Conservation (phyloP, 2,888 invertebrate genomes). For the Aricia artaxerxes region DNA sequence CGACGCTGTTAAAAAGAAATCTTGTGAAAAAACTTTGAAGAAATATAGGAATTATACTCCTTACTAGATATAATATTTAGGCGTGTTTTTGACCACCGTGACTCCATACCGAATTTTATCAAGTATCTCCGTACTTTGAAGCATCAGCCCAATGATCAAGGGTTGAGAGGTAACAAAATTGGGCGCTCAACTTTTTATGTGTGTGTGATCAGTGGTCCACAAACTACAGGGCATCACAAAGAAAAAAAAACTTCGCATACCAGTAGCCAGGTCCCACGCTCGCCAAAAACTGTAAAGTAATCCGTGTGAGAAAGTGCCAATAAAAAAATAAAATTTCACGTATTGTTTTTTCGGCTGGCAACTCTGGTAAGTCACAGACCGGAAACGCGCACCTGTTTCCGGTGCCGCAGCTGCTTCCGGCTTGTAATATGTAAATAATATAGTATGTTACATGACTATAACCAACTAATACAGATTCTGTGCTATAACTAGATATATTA, state of each 20-base stretch:
- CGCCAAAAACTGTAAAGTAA: not conserved
- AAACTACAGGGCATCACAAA: not conserved
- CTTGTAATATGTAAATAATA: conserved; percentile 11
- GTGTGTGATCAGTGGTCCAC: not conserved
- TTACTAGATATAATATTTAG: too few species aligned
- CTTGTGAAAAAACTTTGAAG: too few species aligned
- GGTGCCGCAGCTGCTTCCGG: conserved; percentile 49
- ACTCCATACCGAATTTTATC: too few species aligned
- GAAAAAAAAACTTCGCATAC: not conserved
- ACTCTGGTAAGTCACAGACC: conserved; percentile 42
- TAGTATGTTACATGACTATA: not conserved
- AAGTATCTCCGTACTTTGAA: too few species aligned
- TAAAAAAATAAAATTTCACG: conserved; percentile 10
- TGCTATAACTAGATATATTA: not conserved
- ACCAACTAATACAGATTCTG: not conserved
- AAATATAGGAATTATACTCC: too few species aligned
- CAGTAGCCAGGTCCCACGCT: conserved; percentile 15
- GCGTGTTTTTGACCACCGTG: too few species aligned
- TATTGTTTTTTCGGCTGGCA: conserved; percentile 17
- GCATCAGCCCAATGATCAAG: too few species aligned
- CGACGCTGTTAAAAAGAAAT: too few species aligned
- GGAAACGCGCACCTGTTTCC: conserved; percentile 56
- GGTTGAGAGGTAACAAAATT: too few species aligned
- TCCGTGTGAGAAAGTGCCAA: conserved; percentile 17
- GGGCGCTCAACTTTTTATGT: too few species aligned